phyloP scores from a whole-genome alignment of 2,888 invertebrate species.

The Hirtodrosophila histrioides region DNA sequence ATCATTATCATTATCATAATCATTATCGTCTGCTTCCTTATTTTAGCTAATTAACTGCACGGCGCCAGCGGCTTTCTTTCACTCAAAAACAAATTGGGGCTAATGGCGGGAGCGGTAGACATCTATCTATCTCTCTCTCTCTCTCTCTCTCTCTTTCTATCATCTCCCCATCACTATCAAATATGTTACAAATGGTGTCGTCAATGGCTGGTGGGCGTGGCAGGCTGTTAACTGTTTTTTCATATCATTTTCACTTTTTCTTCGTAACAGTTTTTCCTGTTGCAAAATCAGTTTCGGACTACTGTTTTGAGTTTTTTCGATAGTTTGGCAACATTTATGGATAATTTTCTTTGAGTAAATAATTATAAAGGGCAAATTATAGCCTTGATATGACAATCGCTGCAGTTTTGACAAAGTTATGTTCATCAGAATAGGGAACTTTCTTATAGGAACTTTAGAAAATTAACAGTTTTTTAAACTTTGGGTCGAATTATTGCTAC shows the following conservation, averaged over 20 bases:
- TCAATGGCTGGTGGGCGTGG: constrained; percentile 30
- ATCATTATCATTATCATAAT: constrained; percentile 59
- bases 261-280: constrained; percentile 45
- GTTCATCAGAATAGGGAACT: too few species aligned
- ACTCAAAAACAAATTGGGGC: constrained; percentile 54
- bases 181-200: constrained; percentile 43
- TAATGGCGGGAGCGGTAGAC: constrained; percentile 43
- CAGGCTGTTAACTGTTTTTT: constrained; percentile 21
- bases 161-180: background rate
- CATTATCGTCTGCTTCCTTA: constrained; percentile 68
- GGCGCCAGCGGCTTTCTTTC: constrained; percentile 53
- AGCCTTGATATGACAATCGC: too few species aligned
- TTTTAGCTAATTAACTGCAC: constrained; percentile 68
- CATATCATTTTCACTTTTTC: constrained; percentile 65
- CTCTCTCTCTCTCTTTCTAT: constrained; percentile 13
- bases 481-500: too few species aligned
- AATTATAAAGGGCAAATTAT: too few species aligned
- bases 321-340: too few species aligned
- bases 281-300: constrained; percentile 57
- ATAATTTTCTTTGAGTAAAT: too few species aligned
- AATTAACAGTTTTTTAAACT: too few species aligned
- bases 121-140: background rate
- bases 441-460: too few species aligned
- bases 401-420: too few species aligned
- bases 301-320: too few species aligned